These are phyloP conservation scores for Ginglymostoma cirratum DNA, from an alignment of 2,113 vertebrate species.

Conservation along the genomic window DNA sequence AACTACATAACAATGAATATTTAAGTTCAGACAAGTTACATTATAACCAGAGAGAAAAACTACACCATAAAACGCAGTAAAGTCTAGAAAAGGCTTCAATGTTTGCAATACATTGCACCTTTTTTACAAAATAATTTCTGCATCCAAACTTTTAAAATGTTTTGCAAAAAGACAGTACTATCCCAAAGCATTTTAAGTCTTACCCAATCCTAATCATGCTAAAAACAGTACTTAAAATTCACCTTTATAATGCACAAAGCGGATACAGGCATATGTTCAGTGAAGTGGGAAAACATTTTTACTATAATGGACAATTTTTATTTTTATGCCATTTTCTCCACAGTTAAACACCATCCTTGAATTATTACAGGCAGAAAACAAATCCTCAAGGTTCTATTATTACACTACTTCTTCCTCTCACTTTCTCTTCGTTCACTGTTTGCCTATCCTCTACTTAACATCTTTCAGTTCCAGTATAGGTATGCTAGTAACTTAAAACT, in stretches of 20 bases:
- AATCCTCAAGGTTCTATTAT: background rate
- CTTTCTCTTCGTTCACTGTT: background rate
- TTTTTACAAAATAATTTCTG: background rate
- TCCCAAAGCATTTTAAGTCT: background rate
- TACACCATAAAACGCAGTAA: background rate
- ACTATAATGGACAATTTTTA: background rate
- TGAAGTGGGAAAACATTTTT: background rate
- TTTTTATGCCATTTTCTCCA: background rate
- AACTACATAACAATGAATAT: constrained; percentile 51
- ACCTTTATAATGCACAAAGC: background rate
- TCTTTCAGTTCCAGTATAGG: background rate
- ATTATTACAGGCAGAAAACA: background rate
- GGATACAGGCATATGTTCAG: background rate
- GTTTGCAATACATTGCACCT: background rate
- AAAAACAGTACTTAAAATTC: background rate
- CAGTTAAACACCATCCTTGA: background rate
- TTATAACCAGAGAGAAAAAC: background rate
- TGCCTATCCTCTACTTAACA: background rate
- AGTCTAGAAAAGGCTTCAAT: background rate
- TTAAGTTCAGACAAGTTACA: background rate
- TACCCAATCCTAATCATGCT: background rate
- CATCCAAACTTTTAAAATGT: background rate
- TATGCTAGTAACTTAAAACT: background rate
- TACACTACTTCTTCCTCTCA: background rate
- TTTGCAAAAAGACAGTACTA: background rate